Evolutionary conservation across 2,797 vertebrate species (phyloP).

Genomic region (Epinephelus coioides): DNA sequence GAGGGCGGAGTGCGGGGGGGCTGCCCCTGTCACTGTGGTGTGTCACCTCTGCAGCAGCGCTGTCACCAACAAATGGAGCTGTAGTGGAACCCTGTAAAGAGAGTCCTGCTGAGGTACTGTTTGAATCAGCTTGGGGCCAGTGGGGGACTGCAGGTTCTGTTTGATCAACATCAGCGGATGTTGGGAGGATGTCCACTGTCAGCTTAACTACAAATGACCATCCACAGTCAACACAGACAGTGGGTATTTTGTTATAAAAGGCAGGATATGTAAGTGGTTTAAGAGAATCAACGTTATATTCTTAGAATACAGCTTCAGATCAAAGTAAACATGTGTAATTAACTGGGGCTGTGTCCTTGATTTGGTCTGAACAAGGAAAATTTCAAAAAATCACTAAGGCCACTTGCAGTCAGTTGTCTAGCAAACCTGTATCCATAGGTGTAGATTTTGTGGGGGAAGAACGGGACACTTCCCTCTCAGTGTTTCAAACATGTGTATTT

Average conservation of each 20-base stretch:
- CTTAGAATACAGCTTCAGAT: background rate
- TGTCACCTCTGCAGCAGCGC: constrained; percentile 79
- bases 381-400: background rate
- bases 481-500: too few species aligned
- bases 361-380: background rate
- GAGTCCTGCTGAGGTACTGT: constrained; percentile 80
- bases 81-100: constrained; percentile 79
- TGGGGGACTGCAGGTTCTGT: constrained; percentile 77
- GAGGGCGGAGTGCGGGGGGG: constrained; percentile 45
- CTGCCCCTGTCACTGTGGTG: constrained; percentile 75
- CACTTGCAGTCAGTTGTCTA: background rate
- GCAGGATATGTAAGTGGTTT: constrained; percentile 16
- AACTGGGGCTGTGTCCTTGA: background rate
- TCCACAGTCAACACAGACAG: constrained; percentile 69
- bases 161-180: constrained; percentile 83
- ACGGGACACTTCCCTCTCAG: too few species aligned
- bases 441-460: too few species aligned
- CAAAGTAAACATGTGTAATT: background rate
- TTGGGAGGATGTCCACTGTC: constrained; percentile 72
- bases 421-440: too few species aligned
- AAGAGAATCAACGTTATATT: background rate
- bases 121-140: constrained; percentile 79
- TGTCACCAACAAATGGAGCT: constrained; percentile 84
- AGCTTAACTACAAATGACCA: constrained; percentile 74
- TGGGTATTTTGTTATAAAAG: constrained; percentile 41